These are phyloP conservation scores for Ageneiosus marmoratus DNA, from an alignment of 2,113 vertebrate species.

Conservation along the genomic window DNA sequence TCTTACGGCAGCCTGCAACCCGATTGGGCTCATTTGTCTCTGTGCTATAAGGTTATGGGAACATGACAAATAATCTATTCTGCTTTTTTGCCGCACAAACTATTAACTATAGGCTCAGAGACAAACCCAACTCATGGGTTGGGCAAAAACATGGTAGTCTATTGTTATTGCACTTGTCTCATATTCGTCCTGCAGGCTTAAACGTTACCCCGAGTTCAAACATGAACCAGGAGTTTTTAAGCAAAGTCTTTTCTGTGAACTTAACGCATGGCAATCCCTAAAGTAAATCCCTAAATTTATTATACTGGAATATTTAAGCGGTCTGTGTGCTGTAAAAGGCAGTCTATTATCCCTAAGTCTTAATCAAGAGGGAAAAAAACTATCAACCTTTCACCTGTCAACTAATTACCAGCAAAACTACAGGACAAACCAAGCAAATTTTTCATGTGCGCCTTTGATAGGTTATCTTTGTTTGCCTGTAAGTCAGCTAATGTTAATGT, in stretches of 20 bases:
- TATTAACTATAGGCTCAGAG: constrained; percentile 48
- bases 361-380: neutral
- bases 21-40: constrained; percentile 60
- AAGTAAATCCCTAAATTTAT: too few species aligned
- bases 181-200: neutral
- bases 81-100: constrained; percentile 60
- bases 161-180: constrained; percentile 54
- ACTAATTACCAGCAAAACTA: neutral
- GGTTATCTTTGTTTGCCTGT: neutral
- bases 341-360: neutral
- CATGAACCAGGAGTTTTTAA: neutral
- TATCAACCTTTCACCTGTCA: neutral
- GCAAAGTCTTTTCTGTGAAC: neutral
- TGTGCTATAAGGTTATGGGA: constrained; percentile 61
- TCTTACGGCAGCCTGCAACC: constrained; percentile 64
- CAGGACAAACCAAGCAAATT: neutral
- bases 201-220: neutral
- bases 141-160: constrained; percentile 45
- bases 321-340: neutral
- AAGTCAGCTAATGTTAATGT: neutral
- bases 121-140: constrained; percentile 18
- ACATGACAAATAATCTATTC: constrained; percentile 63
- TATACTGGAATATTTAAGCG: neutral
- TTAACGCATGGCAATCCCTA: neutral
- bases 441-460: neutral